These are phyloP conservation scores for Pseudochirops corinnae DNA, from an alignment of 2,797 vertebrate species.

Conservation along the genomic window DNA sequence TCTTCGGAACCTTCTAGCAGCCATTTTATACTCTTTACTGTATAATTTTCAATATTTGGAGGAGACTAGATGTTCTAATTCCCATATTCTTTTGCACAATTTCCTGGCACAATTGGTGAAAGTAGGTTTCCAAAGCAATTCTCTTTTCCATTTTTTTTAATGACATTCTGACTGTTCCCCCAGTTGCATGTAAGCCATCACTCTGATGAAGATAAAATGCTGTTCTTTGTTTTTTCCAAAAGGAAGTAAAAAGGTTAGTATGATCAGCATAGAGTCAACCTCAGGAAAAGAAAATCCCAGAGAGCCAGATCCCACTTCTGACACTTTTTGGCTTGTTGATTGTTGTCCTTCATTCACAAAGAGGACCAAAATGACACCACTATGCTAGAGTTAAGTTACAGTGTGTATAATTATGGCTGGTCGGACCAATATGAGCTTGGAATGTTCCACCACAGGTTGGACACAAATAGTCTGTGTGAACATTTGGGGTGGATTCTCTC, in stretches of 20 bases:
- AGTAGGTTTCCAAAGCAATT: neutral
- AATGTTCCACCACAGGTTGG: too few relatives aligned
- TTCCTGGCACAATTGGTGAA: neutral
- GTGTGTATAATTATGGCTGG: too few relatives aligned
- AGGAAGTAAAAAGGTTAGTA: neutral
- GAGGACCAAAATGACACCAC: too few relatives aligned
- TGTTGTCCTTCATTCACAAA: too few relatives aligned
- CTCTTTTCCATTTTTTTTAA: too few relatives aligned
- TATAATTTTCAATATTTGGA: neutral
- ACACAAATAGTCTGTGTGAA: too few relatives aligned
- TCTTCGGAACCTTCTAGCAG: neutral
- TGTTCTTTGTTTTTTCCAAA: neutral
- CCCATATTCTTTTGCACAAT: neutral
- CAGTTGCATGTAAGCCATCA: neutral
- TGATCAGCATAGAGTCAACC: neutral
- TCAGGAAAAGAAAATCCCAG: neutral
- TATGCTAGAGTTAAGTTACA: too few relatives aligned
- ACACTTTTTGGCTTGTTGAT: neutral
- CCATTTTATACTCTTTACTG: neutral
- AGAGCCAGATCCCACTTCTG: neutral
- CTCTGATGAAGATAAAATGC: neutral
- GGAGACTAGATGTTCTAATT: neutral
- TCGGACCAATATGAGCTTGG: too few relatives aligned
- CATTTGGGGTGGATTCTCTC: too few relatives aligned
- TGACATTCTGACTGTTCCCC: neutral